A percentile compares a stretch with the other conserved stretches of the same genome.
Evolutionary conservation across 2,113 vertebrate species (phyloP).

Genomic region (Rhea americana): DNA sequence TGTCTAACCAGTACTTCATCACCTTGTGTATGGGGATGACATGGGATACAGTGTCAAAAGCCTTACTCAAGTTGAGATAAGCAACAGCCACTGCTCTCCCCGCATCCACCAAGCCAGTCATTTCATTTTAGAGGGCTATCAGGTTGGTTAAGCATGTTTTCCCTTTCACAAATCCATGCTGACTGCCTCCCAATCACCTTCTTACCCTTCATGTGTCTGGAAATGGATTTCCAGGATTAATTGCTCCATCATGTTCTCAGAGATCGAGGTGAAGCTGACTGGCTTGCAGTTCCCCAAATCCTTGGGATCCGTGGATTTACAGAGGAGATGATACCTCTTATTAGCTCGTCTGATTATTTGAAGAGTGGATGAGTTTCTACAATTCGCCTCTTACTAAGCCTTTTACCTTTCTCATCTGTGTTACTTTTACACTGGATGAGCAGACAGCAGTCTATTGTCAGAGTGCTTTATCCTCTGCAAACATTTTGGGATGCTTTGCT

Average conservation of each 20-base stretch:
- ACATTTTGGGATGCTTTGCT: constrained; percentile 1
- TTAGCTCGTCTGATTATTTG: neutral
- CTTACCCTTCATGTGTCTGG: neutral
- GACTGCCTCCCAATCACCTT: neutral
- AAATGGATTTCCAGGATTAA: neutral
- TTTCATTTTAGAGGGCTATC: neutral
- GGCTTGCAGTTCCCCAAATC: neutral
- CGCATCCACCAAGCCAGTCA: neutral
- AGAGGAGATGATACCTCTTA: neutral
- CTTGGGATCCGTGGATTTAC: neutral
- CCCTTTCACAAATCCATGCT: neutral
- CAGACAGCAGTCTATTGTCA: neutral
- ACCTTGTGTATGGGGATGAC: neutral
- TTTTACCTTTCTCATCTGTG: neutral
- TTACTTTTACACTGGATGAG: neutral
- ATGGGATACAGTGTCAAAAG: neutral
- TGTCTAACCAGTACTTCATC: neutral
- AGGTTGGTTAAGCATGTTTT: neutral
- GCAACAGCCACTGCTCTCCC: neutral
- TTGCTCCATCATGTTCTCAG: neutral
- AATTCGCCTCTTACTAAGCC: neutral
- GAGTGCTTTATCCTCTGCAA: neutral
- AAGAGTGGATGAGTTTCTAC: neutral
- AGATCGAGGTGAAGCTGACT: neutral
- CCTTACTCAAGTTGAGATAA: neutral